A percentile compares a stretch with the other conserved stretches of the same genome.
Conservation (phyloP, 1,140 invertebrate genomes). For the Apolygus lucorum region DNA sequence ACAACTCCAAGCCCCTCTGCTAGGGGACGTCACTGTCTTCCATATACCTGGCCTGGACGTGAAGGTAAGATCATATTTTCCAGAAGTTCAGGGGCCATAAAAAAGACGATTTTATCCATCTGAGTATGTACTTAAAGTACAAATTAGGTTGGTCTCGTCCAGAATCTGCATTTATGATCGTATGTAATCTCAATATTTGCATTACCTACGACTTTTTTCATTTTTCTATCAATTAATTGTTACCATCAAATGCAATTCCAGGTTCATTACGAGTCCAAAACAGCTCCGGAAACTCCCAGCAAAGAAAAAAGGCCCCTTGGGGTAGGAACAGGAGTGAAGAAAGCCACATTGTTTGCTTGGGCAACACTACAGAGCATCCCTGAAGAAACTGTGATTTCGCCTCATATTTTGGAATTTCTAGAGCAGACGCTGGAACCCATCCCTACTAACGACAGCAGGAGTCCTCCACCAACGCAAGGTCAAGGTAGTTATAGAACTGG, state of each 20-base stretch:
- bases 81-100: neutral
- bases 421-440: slow-evolving; percentile 92
- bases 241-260: slow-evolving; percentile 38
- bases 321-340: slow-evolving; percentile 59
- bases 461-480: slow-evolving; percentile 24
- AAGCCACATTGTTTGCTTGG: slow-evolving; percentile 90
- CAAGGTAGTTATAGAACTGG: too few relatives aligned
- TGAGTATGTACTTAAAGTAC: neutral
- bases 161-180: neutral
- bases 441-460: slow-evolving; percentile 45
- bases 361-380: slow-evolving; percentile 91
- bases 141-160: neutral
- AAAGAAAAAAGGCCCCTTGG: slow-evolving; percentile 29
- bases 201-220: neutral
- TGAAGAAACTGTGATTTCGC: slow-evolving; percentile 87
- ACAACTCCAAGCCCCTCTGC: slow-evolving; percentile 40
- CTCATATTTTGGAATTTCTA: slow-evolving; percentile 87
- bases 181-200: neutral
- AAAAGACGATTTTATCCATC: neutral
- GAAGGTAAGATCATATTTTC: slow-evolving; percentile 50
- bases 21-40: slow-evolving; percentile 81
- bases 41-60: slow-evolving; percentile 91
- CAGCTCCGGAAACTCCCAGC: slow-evolving; percentile 34
- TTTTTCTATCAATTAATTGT: neutral
- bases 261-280: slow-evolving; percentile 82